Evolutionary conservation across 2,113 vertebrate species (phyloP).

Genomic region (Nycticorax nycticorax): DNA sequence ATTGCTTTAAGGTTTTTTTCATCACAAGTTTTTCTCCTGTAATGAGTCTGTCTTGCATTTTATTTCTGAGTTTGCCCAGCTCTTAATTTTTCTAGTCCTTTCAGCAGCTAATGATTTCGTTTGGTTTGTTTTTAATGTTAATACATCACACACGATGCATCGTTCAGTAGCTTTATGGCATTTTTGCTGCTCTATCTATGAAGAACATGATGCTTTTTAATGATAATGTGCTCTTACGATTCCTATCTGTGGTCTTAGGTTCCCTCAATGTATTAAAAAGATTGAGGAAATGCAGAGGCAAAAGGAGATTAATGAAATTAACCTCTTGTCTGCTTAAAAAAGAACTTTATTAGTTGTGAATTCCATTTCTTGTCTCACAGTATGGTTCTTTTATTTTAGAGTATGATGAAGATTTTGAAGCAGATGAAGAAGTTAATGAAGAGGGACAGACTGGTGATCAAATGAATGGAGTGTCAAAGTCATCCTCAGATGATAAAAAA

Average conservation of each 20-base stretch:
- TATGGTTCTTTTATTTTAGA: slow-evolving; percentile 72
- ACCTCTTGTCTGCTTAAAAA: slow-evolving; percentile 20
- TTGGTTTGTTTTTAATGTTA: not conserved
- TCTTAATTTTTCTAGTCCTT: not conserved
- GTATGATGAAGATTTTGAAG: slow-evolving; percentile 94
- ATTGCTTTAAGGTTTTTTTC: not conserved
- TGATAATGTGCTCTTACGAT: not conserved
- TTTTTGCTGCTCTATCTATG: not conserved
- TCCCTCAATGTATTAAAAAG: slow-evolving; percentile 23
- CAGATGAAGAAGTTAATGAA: slow-evolving; percentile 75
- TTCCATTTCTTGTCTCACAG: slow-evolving; percentile 32
- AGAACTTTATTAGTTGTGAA: not conserved
- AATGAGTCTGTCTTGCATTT: not conserved
- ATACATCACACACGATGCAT: not conserved
- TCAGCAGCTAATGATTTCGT: not conserved
- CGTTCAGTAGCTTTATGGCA: not conserved
- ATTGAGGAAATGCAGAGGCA: not conserved
- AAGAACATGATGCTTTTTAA: not conserved
- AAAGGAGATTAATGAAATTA: slow-evolving; percentile 3
- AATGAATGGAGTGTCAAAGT: slow-evolving; percentile 62
- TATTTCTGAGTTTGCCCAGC: not conserved
- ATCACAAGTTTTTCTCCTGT: not conserved
- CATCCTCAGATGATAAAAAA: slow-evolving; percentile 60
- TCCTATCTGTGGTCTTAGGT: not conserved
- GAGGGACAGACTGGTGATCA: slow-evolving; percentile 56